A percentile compares a stretch with the other conserved stretches of the same genome.
phyloP scores from a whole-genome alignment of 2,113 vertebrate species.

The Ciconia boyciana region DNA sequence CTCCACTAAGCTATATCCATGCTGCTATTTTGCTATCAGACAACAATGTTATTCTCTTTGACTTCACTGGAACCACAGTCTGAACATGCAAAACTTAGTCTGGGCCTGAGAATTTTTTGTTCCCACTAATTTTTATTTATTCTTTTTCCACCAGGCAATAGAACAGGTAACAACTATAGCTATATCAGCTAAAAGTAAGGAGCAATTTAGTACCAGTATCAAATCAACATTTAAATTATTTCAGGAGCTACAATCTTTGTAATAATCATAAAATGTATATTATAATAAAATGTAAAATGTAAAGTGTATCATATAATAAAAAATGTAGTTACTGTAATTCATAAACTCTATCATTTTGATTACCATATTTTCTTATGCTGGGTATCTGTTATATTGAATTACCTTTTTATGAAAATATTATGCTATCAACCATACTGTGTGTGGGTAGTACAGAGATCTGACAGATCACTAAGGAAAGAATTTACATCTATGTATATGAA shows the following conservation, averaged over 20 bases:
- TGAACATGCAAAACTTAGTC: neutral
- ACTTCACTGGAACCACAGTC: neutral
- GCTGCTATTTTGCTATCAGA: neutral
- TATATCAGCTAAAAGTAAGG: neutral
- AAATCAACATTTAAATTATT: neutral
- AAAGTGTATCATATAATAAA: neutral
- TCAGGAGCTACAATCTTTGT: neutral
- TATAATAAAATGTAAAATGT: neutral
- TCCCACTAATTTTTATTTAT: neutral
- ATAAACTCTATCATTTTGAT: neutral
- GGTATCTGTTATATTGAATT: neutral
- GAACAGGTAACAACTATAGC: neutral
- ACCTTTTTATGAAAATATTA: neutral
- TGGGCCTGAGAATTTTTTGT: neutral
- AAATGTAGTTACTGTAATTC: neutral
- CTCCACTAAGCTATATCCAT: neutral
- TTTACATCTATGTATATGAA: neutral
- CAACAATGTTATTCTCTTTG: rapidly evolving
- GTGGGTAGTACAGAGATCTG: neutral
- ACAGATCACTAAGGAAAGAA: neutral
- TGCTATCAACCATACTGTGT: neutral
- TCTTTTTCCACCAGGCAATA: neutral
- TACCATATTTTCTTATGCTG: neutral
- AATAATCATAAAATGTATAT: neutral
- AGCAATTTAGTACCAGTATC: neutral